phyloP scores from a whole-genome alignment of 1,140 invertebrate species.

The Periplaneta americana region DNA sequence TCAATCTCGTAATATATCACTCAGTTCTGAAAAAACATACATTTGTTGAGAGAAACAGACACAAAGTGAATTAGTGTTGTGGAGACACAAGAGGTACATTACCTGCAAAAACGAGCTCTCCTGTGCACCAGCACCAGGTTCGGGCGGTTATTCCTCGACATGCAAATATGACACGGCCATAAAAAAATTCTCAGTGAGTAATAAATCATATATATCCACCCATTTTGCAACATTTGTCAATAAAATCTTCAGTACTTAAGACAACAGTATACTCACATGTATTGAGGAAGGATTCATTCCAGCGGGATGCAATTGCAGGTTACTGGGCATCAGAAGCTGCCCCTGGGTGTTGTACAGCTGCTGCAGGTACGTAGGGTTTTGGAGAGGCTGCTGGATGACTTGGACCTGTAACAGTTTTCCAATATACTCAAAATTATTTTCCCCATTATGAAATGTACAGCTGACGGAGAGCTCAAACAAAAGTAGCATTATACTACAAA shows the following conservation, averaged over 20 bases:
- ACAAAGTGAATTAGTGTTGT: neutral
- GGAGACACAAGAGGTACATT: neutral
- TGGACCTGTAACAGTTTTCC: conserved; percentile 51
- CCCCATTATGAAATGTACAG: neutral
- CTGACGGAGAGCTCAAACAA: neutral
- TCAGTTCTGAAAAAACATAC: too few relatives aligned
- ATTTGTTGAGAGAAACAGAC: too few relatives aligned
- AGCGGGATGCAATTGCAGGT: conserved; percentile 63
- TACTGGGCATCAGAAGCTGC: conserved; percentile 71
- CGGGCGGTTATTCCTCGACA: neutral
- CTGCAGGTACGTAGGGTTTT: conserved; percentile 69
- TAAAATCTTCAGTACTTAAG: neutral
- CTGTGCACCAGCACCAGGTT: neutral
- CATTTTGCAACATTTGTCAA: neutral
- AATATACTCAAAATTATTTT: too few relatives aligned
- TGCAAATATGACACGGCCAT: neutral
- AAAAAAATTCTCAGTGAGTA: neutral
- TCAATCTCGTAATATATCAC: too few relatives aligned
- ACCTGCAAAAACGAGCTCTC: neutral
- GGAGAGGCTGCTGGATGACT: conserved; percentile 76
- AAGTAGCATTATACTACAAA: neutral
- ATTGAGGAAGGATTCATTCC: conserved; percentile 73
- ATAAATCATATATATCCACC: neutral
- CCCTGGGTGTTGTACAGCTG: conserved; percentile 75
- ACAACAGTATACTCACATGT: conserved; percentile 45